A percentile compares a stretch with the other conserved stretches of the same genome.
phyloP scores from a whole-genome alignment of 1,140 invertebrate species.

The Aphelenchoides avenae region DNA sequence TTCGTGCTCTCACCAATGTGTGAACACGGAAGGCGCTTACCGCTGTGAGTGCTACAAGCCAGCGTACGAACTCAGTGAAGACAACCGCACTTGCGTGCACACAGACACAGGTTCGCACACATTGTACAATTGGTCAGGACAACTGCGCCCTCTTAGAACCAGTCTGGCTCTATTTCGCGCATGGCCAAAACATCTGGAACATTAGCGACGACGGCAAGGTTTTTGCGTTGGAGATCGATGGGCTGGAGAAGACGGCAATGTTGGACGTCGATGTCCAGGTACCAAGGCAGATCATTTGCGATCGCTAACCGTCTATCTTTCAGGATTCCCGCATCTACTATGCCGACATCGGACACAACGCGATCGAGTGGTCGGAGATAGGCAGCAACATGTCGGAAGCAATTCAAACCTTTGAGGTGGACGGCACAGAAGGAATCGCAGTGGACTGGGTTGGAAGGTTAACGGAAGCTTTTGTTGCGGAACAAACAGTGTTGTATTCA shows the following conservation, averaged over 20 bases:
- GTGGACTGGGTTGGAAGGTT: conserved; percentile 45
- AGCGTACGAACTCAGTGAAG: no score
- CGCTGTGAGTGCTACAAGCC: conserved; percentile 93
- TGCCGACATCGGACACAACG: no score
- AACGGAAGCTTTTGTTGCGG: background rate
- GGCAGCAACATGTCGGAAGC: conserved; percentile 42
- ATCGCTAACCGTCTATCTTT: conserved; percentile 13
- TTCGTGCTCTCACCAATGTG: conserved; percentile 86
- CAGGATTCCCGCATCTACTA: no score
- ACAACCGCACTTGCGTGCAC: conserved; percentile 1
- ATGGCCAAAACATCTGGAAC: conserved; percentile 52
- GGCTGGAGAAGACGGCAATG: conserved; percentile 50
- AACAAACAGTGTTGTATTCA: conserved; percentile 9
- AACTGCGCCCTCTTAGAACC: conserved; percentile 41
- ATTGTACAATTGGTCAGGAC: no score
- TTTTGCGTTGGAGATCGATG: conserved; percentile 40
- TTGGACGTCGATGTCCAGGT: conserved; percentile 48
- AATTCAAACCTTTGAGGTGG: conserved; percentile 46
- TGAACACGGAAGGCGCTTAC: conserved; percentile 85
- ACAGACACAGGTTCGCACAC: no score
- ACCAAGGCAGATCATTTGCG: background rate
- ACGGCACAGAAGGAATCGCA: conserved; percentile 48
- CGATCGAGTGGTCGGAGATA: conserved; percentile 36
- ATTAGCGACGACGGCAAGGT: conserved; percentile 43
- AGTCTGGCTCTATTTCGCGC: conserved; percentile 47